phyloP scores from a whole-genome alignment of 2,888 invertebrate genomes.

The Cheiracanthium punctorium region DNA sequence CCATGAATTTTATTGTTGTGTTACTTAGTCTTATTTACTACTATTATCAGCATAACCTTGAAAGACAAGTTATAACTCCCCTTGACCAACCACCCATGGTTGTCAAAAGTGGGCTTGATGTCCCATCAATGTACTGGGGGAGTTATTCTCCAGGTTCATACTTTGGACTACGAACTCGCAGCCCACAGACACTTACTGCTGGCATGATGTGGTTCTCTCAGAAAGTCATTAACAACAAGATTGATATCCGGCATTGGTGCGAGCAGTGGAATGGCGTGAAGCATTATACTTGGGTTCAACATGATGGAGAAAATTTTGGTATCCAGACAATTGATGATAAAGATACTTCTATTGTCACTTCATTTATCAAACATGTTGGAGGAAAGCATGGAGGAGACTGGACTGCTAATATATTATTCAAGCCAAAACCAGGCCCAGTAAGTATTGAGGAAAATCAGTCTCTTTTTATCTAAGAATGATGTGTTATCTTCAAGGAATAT shows the following conservation, averaged over 20 bases:
- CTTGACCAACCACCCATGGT: constrained; percentile 87
- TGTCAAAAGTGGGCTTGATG: constrained; percentile 81
- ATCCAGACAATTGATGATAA: constrained; percentile 90
- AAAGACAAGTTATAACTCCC: constrained; percentile 91
- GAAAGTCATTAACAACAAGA: constrained; percentile 71
- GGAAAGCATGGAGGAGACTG: constrained; percentile 93
- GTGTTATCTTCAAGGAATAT: background rate
- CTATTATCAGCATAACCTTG: constrained; percentile 77
- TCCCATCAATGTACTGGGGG: constrained; percentile 93
- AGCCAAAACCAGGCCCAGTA: constrained; percentile 76
- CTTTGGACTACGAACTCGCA: constrained; percentile 92
- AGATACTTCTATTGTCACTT: constrained; percentile 85
- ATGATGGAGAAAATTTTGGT: constrained; percentile 95
- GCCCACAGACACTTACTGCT: constrained; percentile 90
- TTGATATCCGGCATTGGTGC: constrained; percentile 87
- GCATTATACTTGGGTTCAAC: constrained; percentile 91
- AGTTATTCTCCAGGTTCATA: constrained; percentile 91
- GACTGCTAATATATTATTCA: constrained; percentile 88
- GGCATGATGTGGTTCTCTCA: constrained; percentile 98
- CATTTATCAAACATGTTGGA: constrained; percentile 89
- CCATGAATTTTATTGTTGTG: constrained; percentile 67
- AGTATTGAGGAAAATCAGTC: constrained; percentile 73
- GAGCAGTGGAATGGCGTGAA: constrained; percentile 89
- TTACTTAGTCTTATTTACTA: constrained; percentile 69
- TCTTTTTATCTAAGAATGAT: background rate